Base-by-base conservation (phyloP, 2,113 vertebrate species). In the Rhegmatorhina hoffmannsi region DNA sequence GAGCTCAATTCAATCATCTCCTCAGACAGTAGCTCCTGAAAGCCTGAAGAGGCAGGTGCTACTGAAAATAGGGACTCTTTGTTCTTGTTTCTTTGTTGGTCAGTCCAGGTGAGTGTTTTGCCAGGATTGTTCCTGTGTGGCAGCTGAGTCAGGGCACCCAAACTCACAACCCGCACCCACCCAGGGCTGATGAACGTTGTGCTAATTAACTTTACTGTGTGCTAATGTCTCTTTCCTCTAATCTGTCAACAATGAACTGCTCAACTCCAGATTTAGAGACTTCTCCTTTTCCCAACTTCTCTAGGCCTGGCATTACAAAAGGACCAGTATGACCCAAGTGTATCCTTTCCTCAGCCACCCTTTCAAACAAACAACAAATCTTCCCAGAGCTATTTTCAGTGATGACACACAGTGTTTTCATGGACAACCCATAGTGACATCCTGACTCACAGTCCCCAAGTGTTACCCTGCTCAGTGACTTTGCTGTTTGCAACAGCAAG, bases 311-410 rank as follows among this genome's bases (percentile, higher is more conserved):
- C 13, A 7, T 36, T 36, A 58, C 10, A 11, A 56, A 76, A 73
- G 36, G 12, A 70, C 8, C 34, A 10, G 44, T 40, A 14, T 16
- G 83, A 85, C 15, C 11, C 60, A 78, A 72, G 38, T 0, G 2
- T 10, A 69, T 26, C 17, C 19, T 18, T 82, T 75, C 36, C 68
- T 80, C 70, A 77, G 50, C 7, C 44, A 33, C 40, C 77, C 75
- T 67, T 82, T 67, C 59, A 77, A 93, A 70, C 49, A 75, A 85
- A 59, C 29, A 82, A 40, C 53, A 25, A 87, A 69, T 46, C 55
- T 87, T 90, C 75, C 72, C 59, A 67, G 72, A 93, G 38, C 49
- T 69, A 25, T 77, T 92, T 92, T 74, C 46, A 34, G 86, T 36
- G 56, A 77, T 74, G 74, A 87, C 58, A 40, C 12, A 40, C 12